These are phyloP conservation scores for Drosophila bipectinata DNA, from an alignment of 1,140 invertebrate genomes.

Conservation along the genomic window DNA sequence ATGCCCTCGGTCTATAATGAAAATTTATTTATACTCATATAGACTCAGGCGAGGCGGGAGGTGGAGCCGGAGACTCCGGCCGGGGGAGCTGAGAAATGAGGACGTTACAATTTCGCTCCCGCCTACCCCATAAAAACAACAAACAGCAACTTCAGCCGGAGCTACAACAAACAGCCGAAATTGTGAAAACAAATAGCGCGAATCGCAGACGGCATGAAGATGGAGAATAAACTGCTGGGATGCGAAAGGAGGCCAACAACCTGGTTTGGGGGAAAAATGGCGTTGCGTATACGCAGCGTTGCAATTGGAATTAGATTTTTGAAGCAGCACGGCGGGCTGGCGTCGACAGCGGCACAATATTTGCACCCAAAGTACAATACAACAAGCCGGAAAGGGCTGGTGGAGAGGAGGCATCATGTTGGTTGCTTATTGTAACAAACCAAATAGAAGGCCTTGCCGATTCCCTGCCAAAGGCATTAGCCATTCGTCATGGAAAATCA, in stretches of 20 bases:
- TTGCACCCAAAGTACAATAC: constrained; percentile 71
- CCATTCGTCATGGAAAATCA: constrained; percentile 17
- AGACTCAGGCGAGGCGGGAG: neutral
- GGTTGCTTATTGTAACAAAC: constrained; percentile 37
- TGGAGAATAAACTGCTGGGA: constrained; percentile 11
- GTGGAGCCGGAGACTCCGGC: neutral
- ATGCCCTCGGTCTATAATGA: constrained; percentile 55
- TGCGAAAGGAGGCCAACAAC: constrained; percentile 28
- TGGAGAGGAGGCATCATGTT: neutral
- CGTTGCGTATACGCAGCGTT: constrained; percentile 77
- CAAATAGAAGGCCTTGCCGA: constrained; percentile 19
- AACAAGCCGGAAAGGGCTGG: constrained; percentile 38
- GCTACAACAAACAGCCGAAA: constrained; percentile 65
- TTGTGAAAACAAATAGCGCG: constrained; percentile 72
- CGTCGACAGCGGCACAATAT: constrained; percentile 69
- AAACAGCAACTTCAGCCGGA: constrained; percentile 54
- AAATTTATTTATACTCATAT: constrained; percentile 51
- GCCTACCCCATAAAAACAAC: constrained; percentile 51
- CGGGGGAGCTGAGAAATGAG: constrained; percentile 13
- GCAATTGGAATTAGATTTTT: constrained; percentile 77
- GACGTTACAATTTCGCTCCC: constrained; percentile 39
- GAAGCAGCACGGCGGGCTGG: constrained; percentile 46
- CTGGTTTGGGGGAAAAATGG: constrained; percentile 33
- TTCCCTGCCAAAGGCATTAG: constrained; percentile 36
- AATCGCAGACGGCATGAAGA: constrained; percentile 43